Evolutionary conservation across 2,888 invertebrate species (phyloP), one percentile per base, ranked within the genome.

Genomic region (Rhynchonema sp.): DNA sequence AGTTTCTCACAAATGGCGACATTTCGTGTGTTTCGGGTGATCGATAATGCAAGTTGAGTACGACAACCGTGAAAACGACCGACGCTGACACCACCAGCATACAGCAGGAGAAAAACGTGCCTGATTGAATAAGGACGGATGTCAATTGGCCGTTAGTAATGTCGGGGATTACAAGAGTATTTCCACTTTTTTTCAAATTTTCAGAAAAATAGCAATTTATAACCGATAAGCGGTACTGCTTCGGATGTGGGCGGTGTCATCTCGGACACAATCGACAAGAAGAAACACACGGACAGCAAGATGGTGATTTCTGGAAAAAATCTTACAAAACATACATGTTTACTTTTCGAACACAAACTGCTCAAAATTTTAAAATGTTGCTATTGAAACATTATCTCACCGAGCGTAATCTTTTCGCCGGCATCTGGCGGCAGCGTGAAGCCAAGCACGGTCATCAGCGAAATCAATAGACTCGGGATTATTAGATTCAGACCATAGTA

Each of bases 401-500:
- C 90, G 77, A 96, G 81, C 67, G 94, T 92, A 69, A 98, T 83
- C 78, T 98, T 96, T 79, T 96, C 96, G 74, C 96, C 96, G 65
- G 92, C 94, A 79, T 96, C 96, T 67, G 94, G 94, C 70, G 96
- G 96, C 74, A 98, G 80, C 67, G 92, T 91, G 80, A 98, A 98
- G 69, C 92, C 91, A 69, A 98, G 82, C 69, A 98, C 83, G 65
- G 96, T 91, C 92, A 98, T 92, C 68, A 94, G 90, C 69, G 94
- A 91, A 74, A 98, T 94, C 75, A 96, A 83, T 73, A 96, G 90
- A 78, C 94, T 94, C 67, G 96, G 96, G 75, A 96, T 90, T 77
- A 96, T 94, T 74, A 96, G 83, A 80, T 98, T 98, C 83, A 96
- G 94, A 81, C 94, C 92, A 80, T 96, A 96, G 82, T 94, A 96